Base-by-base conservation (phyloP, 2,797 vertebrate genomes). In the Alectoris magna region DNA sequence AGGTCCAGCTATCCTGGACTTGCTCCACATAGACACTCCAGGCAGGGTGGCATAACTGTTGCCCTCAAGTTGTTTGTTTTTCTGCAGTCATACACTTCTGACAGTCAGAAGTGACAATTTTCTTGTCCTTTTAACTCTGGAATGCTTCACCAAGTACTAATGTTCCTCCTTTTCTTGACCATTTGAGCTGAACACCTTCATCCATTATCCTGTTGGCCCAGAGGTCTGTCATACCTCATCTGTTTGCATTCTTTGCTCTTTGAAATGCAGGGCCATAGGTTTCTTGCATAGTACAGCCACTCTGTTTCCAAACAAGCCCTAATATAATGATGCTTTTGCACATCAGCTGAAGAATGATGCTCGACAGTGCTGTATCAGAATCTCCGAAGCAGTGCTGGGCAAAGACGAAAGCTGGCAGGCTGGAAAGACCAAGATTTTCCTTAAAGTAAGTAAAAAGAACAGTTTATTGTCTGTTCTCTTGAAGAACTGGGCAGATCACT, bases 401-500 rank as follows among this genome's bases (percentile, higher is more conserved):
- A 96, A 92, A 84, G 81, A 98, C 74, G 97, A 97, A 36, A 98
- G 98, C 95, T 99, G 99, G 99, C 99, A 99, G 97, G 96, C 98
- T 24, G 99, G 99, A 86, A 99, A 97, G 97, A 99, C 98, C 27
- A 99, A 99, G 97, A 98, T 99, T 88, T 99, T 99, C 96, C 97
- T 99, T 31, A 99, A 99, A 98, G 99, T 99, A 96, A 98, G 97
- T 95, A 80, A 62, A 59, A 91, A 53, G 5, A 10, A 27, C 4
- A 18, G 21, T 75, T 68, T 66, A 17, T 81, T 90, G 10, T 75
- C 18, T 78, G 62, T 90, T 60, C 62, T 55, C 23, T 19, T 43
- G 38, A 76, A 90, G 87, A 75, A 63, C 11, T 29, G 60, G 7
- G 43, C 84, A 64, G 11, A 84, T 88, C 39, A 44, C 2, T 41